Base-by-base conservation (phyloP, 2,113 vertebrate genomes). In the Brachirus orientalis region DNA sequence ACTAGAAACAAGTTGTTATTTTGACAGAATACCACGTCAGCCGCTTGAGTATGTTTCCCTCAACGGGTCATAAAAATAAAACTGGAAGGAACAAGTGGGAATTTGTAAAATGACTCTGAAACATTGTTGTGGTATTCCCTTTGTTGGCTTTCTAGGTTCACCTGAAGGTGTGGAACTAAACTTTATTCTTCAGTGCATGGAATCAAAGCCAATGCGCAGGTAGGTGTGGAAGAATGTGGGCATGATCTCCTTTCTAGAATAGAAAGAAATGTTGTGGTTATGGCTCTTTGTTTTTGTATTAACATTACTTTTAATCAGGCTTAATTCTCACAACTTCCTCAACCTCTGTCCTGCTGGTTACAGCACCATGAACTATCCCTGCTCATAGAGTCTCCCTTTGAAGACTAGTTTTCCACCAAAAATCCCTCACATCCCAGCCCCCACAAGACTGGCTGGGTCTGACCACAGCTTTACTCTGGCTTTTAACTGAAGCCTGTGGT, bases 151-250 rank as follows among this genome's bases (percentile, higher is more conserved):
- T 51, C 35, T 46, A 91, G 91, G 65, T 73, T 71, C 57, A 74
- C 47, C 40, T 77, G 38, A 65, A 74, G 63, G 71, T 61, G 89
- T 88, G 82, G 62, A 73, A 82, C 90, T 89, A 86, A 92, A 90
- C 87, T 78, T 94, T 92, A 91, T 91, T 92, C 93, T 93, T 92
- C 92, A 82, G 94, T 97, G 96, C 94, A 97, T 96, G 95, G 96
- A 98, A 92, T 92, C 94, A 94, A 97, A 97, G 90, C 96, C 94
- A 95, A 98, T 98, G 96, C 96, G 96, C 93, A 98, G 96, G 96
- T 98, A 92, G 82, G 94, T 76, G 7, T 14, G 12, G 48, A 52
- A 22, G 7, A 67, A 54, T 18, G 8, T 45, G 10, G 40, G 20
- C 14, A 2, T 51, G 48, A 50, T 28, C n/a, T n/a, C 12, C 7